Conservation (phyloP, 2,797 vertebrate genomes). For the Ptychadena robeensis region DNA sequence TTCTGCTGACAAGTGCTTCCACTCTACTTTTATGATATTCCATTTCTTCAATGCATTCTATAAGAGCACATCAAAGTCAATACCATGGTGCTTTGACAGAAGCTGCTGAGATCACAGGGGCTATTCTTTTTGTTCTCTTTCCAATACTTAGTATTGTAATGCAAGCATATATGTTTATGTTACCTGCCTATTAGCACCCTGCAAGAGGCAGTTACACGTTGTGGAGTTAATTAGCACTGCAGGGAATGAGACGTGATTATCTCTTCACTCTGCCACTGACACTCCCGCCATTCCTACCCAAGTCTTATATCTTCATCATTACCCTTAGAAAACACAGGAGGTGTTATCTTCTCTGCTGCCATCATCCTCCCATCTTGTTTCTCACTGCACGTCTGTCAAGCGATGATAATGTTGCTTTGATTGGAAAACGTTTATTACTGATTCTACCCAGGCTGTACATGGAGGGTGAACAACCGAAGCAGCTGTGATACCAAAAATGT, state of each 20-base stretch:
- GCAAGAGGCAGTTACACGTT: conserved; percentile 53
- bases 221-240: conserved; percentile 54
- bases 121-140: no score
- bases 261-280: conserved; percentile 23
- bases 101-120: neutral
- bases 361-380: conserved; percentile 11
- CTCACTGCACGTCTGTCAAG: conserved; percentile 4
- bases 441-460: conserved; percentile 8
- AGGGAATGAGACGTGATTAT: conserved; percentile 49
- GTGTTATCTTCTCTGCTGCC: conserved; percentile 21
- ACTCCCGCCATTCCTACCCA: conserved; percentile 1
- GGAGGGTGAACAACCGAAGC: neutral
- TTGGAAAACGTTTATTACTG: conserved; percentile 2
- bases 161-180: conserved; percentile 43
- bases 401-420: conserved; percentile 29
- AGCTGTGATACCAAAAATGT: neutral
- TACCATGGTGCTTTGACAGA: conserved; percentile 3
- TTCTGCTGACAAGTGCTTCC: neutral
- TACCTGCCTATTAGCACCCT: conserved; percentile 55
- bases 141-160: neutral
- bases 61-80: conserved; percentile 4
- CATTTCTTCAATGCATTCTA: neutral
- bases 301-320: conserved; percentile 37
- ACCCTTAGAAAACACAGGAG: conserved; percentile 20
- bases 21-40: neutral